Conservation (phyloP, 2,113 vertebrate species). For the Oxyura jamaicensis region DNA sequence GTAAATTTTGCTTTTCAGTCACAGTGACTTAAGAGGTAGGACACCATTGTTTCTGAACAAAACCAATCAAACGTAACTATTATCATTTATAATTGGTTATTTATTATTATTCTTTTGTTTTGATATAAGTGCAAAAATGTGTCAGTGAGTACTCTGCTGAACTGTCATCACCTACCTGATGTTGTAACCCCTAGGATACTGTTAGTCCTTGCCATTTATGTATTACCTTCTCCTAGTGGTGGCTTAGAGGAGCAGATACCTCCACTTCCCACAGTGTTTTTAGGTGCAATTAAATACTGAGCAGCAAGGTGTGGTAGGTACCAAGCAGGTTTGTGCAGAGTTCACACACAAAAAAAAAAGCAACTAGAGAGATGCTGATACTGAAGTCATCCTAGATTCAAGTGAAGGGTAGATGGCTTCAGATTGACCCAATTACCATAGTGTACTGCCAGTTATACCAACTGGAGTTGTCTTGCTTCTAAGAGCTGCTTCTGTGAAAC, state of each 20-base stretch:
- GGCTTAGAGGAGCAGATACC: background rate
- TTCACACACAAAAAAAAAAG: background rate
- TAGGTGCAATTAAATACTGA: background rate
- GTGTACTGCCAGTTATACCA: background rate
- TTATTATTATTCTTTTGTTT: background rate
- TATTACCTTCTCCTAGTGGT: background rate
- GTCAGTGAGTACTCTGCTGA: background rate
- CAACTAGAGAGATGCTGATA: background rate
- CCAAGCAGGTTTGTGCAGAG: background rate
- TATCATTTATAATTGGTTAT: background rate
- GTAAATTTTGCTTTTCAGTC: background rate
- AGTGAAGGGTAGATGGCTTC: background rate
- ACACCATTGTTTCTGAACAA: background rate
- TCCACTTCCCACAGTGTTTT: background rate
- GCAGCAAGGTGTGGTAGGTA: background rate
- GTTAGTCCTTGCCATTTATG: background rate
- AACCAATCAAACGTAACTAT: background rate
- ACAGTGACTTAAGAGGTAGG: background rate
- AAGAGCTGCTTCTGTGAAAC: background rate
- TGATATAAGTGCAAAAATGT: background rate
- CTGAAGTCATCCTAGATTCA: background rate
- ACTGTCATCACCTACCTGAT: background rate
- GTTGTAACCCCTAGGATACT: background rate
- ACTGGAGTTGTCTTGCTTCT: background rate
- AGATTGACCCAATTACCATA: rapidly evolving